Percentiles rank a stretch among this genome's conserved stretches.
These are phyloP conservation scores for Epinephelus awoara DNA, from an alignment of 2,797 vertebrate species.

Conservation along the genomic window DNA sequence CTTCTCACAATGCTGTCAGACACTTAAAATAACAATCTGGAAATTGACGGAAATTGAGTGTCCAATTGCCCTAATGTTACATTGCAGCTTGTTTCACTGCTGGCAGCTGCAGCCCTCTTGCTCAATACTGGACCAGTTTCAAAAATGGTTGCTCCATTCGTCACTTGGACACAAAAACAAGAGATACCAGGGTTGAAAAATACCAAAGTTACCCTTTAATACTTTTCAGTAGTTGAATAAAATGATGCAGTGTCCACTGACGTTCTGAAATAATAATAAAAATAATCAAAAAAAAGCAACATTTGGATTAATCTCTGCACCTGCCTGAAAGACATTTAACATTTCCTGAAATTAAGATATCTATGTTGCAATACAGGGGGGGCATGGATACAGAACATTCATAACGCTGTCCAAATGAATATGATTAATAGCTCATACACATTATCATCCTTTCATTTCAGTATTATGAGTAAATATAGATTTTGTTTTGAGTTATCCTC, in stretches of 20 bases:
- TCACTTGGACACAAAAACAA: no score
- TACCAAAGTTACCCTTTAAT: no score
- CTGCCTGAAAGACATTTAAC: slow-evolving; percentile 9
- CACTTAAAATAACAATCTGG: no score
- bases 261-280: not conserved
- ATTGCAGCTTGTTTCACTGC: no score
- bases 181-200: no score
- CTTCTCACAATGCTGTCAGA: no score
- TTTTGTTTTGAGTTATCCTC: slow-evolving; percentile 1
- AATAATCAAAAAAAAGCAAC: slow-evolving; percentile 8
- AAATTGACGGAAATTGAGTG: no score
- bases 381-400: slow-evolving; percentile 19
- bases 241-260: not conserved
- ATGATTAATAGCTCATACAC: not conserved
- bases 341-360: slow-evolving; percentile 11
- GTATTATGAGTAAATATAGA: not conserved
- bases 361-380: not conserved
- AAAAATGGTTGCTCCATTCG: no score
- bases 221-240: slow-evolving; percentile 4
- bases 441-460: slow-evolving; percentile 17
- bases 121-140: no score
- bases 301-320: slow-evolving; percentile 26
- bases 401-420: slow-evolving; percentile 5
- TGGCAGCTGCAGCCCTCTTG: no score
- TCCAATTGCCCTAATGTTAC: no score